Evolutionary conservation across 2,113 vertebrate species (phyloP).

Genomic region (Malurus elegans): DNA sequence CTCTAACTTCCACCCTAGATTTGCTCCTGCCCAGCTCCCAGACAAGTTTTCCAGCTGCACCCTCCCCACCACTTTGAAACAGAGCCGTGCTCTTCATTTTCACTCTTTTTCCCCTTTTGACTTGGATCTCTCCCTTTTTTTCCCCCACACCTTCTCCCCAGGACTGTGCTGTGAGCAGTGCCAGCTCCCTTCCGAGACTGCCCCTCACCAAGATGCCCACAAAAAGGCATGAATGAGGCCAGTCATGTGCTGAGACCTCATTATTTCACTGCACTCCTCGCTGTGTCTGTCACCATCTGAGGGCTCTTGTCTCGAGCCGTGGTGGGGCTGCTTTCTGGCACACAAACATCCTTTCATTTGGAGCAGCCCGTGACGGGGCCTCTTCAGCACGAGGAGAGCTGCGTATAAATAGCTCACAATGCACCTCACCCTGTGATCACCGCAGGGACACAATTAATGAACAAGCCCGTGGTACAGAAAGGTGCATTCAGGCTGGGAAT

Average conservation of each 20-base stretch:
- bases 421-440: constrained; percentile 45
- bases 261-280: constrained; percentile 15
- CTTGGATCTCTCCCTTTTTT: background rate
- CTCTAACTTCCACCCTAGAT: background rate
- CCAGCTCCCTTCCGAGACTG: background rate
- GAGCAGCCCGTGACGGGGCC: constrained; percentile 31
- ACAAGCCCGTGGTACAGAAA: background rate
- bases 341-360: constrained; percentile 57
- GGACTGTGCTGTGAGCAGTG: background rate
- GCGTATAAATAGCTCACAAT: constrained; percentile 7
- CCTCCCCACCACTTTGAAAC: background rate
- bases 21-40: background rate
- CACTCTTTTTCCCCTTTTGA: background rate
- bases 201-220: constrained; percentile 7
- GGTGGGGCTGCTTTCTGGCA: background rate
- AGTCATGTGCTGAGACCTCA: constrained; percentile 50
- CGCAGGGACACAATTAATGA: constrained; percentile 27
- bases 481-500: constrained; percentile 7
- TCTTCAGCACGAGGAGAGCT: constrained; percentile 17
- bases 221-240: constrained; percentile 42
- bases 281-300: constrained; percentile 33
- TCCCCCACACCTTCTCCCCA: background rate
- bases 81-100: background rate
- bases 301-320: constrained; percentile 34
- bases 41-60: background rate